Evolutionary conservation across 2,113 vertebrate species (phyloP).

Genomic region (Paramisgurnus dabryanus): DNA sequence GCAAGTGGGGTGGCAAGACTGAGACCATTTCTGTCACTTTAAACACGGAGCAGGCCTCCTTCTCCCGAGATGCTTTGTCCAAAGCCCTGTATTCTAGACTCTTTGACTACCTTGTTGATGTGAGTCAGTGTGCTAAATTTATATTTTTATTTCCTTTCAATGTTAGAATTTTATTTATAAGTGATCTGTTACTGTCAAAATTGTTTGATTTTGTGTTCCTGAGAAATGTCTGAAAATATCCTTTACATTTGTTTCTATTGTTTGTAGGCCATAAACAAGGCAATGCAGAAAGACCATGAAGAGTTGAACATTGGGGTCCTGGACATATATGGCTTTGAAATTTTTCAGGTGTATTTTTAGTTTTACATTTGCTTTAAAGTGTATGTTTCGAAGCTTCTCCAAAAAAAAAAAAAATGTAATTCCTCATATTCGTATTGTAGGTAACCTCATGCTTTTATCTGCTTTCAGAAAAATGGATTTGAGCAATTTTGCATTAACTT

Average conservation of each 20-base stretch:
- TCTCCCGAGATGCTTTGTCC: constrained; percentile 78
- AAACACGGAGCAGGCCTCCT: constrained; percentile 79
- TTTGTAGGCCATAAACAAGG: constrained; percentile 77
- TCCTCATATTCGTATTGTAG: not conserved
- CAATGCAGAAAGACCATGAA: constrained; percentile 80
- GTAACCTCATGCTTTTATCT: not conserved
- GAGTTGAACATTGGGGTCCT: constrained; percentile 81
- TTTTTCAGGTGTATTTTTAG: constrained; percentile 75
- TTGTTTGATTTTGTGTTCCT: too few species aligned
- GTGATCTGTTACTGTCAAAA: too few species aligned
- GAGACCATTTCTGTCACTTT: constrained; percentile 81
- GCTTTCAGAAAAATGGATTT: constrained; percentile 78
- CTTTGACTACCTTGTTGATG: constrained; percentile 82
- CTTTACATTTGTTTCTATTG: not conserved
- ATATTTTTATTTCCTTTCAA: too few species aligned
- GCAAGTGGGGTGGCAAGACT: constrained; percentile 80
- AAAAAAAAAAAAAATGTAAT: not conserved
- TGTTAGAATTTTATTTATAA: too few species aligned
- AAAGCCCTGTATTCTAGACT: constrained; percentile 80
- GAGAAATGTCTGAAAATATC: too few species aligned
- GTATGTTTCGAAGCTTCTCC: not conserved
- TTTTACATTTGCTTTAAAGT: not conserved
- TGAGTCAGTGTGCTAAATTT: constrained; percentile 58
- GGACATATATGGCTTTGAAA: constrained; percentile 85
- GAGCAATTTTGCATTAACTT: constrained; percentile 86